Percentiles rank a stretch among this genome's conserved stretches.
Evolutionary conservation across 2,888 invertebrate species (phyloP).

Genomic region (Agrotis ipsilon): DNA sequence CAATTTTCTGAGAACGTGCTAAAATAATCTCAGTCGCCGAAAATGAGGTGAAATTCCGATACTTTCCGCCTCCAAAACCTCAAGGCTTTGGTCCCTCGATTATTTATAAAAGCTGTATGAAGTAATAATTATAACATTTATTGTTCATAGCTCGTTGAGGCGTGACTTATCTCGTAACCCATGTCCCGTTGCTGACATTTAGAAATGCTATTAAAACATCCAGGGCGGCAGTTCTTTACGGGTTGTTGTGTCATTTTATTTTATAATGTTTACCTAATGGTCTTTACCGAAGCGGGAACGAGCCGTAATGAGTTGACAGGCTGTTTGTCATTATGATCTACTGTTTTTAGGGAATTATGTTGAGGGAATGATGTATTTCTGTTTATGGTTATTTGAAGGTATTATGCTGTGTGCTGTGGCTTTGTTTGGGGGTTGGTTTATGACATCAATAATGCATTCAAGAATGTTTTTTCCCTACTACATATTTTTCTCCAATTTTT

Average conservation of each 20-base stretch:
- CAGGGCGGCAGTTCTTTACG: slow-evolving; percentile 51
- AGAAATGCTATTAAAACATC: slow-evolving; percentile 76
- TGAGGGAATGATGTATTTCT: slow-evolving; percentile 23
- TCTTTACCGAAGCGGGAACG: slow-evolving; percentile 44
- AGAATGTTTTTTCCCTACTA: background rate
- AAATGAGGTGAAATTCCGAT: slow-evolving; percentile 13
- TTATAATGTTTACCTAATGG: slow-evolving; percentile 61
- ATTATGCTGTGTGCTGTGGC: slow-evolving; percentile 1
- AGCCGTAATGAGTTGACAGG: slow-evolving; percentile 45
- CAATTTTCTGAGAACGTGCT: slow-evolving; percentile 39
- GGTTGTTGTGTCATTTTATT: slow-evolving; percentile 43
- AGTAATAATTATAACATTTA: slow-evolving; percentile 67
- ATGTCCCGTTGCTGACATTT: slow-evolving; percentile 75
- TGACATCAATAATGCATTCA: background rate
- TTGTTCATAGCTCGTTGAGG: slow-evolving; percentile 64
- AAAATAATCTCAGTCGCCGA: slow-evolving; percentile 37
- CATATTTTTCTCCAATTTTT: background rate
- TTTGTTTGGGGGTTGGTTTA: slow-evolving; percentile 5
- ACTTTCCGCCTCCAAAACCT: slow-evolving; percentile 34
- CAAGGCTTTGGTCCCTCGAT: slow-evolving; percentile 28
- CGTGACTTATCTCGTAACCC: slow-evolving; percentile 74
- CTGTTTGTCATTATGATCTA: slow-evolving; percentile 58
- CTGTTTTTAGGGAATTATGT: slow-evolving; percentile 29
- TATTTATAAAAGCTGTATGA: slow-evolving; percentile 63
- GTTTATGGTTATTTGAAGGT: slow-evolving; percentile 27